Conservation (phyloP, 2,797 vertebrate species). For the Notolabrus celidotus region DNA sequence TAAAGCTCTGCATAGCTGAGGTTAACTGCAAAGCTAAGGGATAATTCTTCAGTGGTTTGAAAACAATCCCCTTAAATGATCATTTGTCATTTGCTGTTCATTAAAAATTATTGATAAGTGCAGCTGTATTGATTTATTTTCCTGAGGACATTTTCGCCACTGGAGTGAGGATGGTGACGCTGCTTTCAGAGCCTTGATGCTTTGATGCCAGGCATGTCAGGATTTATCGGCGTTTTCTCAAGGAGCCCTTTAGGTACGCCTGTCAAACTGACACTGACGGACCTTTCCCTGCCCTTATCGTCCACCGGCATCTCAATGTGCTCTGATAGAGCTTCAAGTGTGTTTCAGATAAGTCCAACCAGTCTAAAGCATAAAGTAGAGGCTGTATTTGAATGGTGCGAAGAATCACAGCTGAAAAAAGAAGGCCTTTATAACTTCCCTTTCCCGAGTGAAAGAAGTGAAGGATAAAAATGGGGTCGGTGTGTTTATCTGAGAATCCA, state of each 20-base stretch:
- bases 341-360: constrained; percentile 33
- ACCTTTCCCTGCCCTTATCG: constrained; percentile 61
- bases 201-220: constrained; percentile 53
- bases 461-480: constrained; percentile 34
- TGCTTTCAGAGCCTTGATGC: constrained; percentile 23
- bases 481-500: constrained; percentile 39
- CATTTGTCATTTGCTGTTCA: neutral
- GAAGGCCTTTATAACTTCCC: constrained; percentile 11
- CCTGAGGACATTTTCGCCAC: neutral
- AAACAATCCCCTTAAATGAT: neutral
- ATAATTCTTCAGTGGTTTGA: neutral
- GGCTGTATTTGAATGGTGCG: constrained; percentile 17
- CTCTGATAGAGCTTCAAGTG: constrained; percentile 36
- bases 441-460: constrained; percentile 10
- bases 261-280: constrained; percentile 57
- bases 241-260: constrained; percentile 58
- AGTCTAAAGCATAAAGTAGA: constrained; percentile 12
- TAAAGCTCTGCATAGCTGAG: neutral
- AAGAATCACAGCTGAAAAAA: constrained; percentile 19
- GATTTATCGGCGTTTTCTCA: constrained; percentile 63
- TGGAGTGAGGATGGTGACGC: constrained; percentile 24
- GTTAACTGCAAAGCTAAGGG: no score
- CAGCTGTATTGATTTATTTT: neutral
- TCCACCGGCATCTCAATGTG: constrained; percentile 52
- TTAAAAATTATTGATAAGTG: constrained; percentile 2